Conservation (phyloP, 2,888 invertebrate species). For the Pterostichus niger region DNA sequence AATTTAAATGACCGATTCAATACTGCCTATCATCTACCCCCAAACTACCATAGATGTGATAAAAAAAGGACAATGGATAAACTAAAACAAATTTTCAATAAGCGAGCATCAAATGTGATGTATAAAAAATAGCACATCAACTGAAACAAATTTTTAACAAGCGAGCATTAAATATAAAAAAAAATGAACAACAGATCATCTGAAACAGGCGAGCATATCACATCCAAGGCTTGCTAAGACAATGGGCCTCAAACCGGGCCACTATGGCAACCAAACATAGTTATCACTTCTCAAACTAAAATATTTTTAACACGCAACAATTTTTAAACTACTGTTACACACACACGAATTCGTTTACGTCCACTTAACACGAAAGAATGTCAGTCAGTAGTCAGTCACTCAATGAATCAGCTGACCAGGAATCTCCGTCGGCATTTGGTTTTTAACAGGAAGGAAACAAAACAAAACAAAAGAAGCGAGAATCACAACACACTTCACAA, state of each 20-base stretch:
- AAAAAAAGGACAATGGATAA: too few relatives aligned
- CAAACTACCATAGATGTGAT: too few relatives aligned
- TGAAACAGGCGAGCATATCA: neutral
- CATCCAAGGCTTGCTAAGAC: too few relatives aligned
- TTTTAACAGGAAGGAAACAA: slow-evolving; percentile 41
- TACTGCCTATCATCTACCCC: too few relatives aligned
- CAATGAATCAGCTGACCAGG: slow-evolving; percentile 43
- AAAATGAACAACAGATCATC: neutral
- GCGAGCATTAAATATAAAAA: too few relatives aligned
- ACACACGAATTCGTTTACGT: slow-evolving; percentile 32
- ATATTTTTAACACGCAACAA: slow-evolving; percentile 44
- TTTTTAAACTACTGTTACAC: slow-evolving; percentile 38
- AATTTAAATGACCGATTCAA: too few relatives aligned
- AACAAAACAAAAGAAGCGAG: slow-evolving; percentile 27
- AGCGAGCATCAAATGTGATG: too few relatives aligned
- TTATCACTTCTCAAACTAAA: neutral
- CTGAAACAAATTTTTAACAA: too few relatives aligned
- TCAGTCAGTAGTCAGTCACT: slow-evolving; percentile 31
- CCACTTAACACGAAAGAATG: slow-evolving; percentile 38
- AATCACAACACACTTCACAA: slow-evolving; percentile 15
- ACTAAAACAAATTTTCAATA: too few relatives aligned
- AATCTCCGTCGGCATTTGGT: slow-evolving; percentile 50
- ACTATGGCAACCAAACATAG: slow-evolving; percentile 1
- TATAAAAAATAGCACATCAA: too few relatives aligned
- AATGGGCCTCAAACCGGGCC: neutral